Percentiles rank a stretch among this genome's conserved stretches.
Evolutionary conservation across 64 coral and sea anemone species (phyloP).

Genomic region (Stylophora pistillata): DNA sequence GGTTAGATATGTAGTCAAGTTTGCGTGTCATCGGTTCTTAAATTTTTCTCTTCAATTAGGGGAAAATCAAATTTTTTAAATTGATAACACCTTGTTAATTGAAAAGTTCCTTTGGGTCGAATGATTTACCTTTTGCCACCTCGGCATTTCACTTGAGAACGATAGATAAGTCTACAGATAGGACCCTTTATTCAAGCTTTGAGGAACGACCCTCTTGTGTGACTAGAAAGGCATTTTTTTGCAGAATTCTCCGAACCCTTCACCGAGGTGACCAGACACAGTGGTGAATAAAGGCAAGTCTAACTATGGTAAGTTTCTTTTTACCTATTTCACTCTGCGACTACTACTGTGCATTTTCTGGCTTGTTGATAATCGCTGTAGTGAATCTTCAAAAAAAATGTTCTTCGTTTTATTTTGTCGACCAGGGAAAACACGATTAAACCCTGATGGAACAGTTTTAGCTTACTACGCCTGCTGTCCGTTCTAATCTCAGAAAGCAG

Average conservation of each 20-base stretch:
- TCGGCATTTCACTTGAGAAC: no score
- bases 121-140: no score
- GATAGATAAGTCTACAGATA: no score
- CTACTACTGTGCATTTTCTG: not conserved
- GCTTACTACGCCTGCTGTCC: not conserved
- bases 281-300: not conserved
- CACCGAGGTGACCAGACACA: slow-evolving; percentile 30
- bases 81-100: no score
- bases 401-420: not conserved
- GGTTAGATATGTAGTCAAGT: no score
- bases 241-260: slow-evolving; percentile 40
- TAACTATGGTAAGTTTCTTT: not conserved
- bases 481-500: not conserved
- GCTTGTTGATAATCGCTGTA: not conserved
- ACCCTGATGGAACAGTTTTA: not conserved
- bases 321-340: not conserved
- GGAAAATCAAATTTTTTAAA: no score
- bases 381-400: no score
- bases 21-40: no score
- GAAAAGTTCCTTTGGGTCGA: no score
- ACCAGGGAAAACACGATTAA: not conserved
- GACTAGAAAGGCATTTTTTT: not conserved
- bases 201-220: not conserved
- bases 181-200: no score
- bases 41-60: no score